These are phyloP conservation scores for Vanessa cardui DNA, from an alignment of 2,888 invertebrate species.

Conservation along the genomic window DNA sequence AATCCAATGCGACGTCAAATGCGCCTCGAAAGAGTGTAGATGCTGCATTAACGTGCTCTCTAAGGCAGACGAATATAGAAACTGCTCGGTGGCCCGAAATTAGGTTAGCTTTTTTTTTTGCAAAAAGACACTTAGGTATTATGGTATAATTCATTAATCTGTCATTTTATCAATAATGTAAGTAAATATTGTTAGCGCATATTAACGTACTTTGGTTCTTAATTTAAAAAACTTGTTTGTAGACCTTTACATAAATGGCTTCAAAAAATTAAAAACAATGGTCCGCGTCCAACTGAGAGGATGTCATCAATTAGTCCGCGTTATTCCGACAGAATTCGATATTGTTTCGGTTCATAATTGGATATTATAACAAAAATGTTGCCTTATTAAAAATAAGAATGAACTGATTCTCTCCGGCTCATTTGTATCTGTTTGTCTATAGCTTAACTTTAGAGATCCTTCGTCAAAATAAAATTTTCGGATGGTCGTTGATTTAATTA, in stretches of 20 bases:
- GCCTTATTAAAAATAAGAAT: slow-evolving; percentile 65
- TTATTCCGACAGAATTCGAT: slow-evolving; percentile 66
- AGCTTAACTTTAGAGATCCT: slow-evolving; percentile 38
- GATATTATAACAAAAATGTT: slow-evolving; percentile 72
- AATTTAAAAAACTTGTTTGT: background rate
- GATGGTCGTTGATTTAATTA: background rate
- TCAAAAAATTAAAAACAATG: slow-evolving; percentile 9
- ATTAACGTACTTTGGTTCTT: too few relatives aligned
- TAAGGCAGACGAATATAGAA: too few relatives aligned
- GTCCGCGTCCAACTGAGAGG: slow-evolving; percentile 61
- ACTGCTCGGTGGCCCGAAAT: too few relatives aligned
- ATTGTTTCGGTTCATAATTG: slow-evolving; percentile 74
- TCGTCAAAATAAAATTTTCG: background rate
- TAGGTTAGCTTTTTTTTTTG: too few relatives aligned
- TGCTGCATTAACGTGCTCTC: too few relatives aligned
- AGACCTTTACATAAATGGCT: background rate
- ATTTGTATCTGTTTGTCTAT: slow-evolving; percentile 60
- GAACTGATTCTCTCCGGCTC: slow-evolving; percentile 57
- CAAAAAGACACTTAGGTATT: too few relatives aligned
- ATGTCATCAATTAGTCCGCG: slow-evolving; percentile 78
- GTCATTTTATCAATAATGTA: too few relatives aligned
- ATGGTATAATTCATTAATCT: too few relatives aligned
- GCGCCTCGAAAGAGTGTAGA: too few relatives aligned
- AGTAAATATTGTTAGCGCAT: too few relatives aligned
- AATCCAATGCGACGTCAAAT: too few relatives aligned